Evolutionary conservation across 2,797 vertebrate species (phyloP).

Genomic region (Botia kubotai): DNA sequence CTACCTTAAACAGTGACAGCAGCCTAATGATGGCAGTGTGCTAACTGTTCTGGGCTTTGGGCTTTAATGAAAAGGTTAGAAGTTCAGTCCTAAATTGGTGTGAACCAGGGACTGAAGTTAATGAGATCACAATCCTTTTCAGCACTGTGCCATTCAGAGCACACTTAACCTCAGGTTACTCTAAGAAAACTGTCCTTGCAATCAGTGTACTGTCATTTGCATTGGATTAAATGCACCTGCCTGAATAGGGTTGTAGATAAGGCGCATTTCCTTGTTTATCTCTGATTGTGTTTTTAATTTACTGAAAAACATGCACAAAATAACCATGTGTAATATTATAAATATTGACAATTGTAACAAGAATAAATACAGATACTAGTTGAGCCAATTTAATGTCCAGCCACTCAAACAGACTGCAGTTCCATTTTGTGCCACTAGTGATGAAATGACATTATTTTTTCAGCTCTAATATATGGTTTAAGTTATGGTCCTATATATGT

Average conservation of each 20-base stretch:
- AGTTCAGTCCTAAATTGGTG: constrained; percentile 36
- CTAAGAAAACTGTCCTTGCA: constrained; percentile 13
- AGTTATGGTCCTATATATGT: background rate
- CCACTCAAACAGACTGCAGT: too few relatives aligned
- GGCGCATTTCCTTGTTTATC: background rate
- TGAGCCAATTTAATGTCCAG: too few relatives aligned
- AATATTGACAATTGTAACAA: too few relatives aligned
- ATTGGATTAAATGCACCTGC: background rate
- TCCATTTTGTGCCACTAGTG: too few relatives aligned
- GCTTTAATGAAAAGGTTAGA: constrained; percentile 36
- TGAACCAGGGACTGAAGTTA: constrained; percentile 17
- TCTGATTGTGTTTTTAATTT: background rate
- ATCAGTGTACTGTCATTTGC: background rate
- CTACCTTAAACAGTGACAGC: constrained; percentile 6
- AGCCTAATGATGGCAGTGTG: constrained; percentile 20
- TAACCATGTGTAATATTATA: too few relatives aligned
- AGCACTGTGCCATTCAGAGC: background rate
- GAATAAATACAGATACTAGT: too few relatives aligned
- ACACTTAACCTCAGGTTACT: constrained; percentile 34
- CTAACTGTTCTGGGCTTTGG: constrained; percentile 23
- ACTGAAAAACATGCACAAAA: too few relatives aligned
- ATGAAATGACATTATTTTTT: too few relatives aligned
- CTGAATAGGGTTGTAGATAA: background rate
- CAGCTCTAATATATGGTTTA: too few relatives aligned
- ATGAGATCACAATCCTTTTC: constrained; percentile 22